Evolutionary conservation across 2,888 invertebrate species (phyloP).

Genomic region (Ennomos quercinarius): DNA sequence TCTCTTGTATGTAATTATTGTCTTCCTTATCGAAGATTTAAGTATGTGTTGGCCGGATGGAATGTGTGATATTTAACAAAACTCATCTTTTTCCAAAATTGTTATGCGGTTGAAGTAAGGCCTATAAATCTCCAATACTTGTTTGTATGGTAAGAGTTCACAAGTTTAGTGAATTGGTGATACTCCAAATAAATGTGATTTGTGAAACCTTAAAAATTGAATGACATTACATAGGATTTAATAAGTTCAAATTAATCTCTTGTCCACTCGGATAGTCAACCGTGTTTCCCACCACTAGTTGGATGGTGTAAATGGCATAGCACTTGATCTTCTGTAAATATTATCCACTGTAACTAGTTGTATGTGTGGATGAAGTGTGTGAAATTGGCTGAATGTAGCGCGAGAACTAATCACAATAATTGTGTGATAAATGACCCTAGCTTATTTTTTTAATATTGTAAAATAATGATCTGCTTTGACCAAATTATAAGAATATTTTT

Average conservation of each 20-base stretch:
- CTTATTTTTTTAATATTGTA: conserved; percentile 23
- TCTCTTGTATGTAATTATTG: too few species aligned
- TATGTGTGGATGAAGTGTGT: conserved; percentile 13
- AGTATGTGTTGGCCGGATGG: too few species aligned
- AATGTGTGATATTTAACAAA: too few species aligned
- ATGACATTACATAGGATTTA: too few species aligned
- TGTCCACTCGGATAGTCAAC: not conserved
- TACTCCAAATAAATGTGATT: too few species aligned
- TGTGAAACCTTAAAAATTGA: too few species aligned
- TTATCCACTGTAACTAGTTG: conserved; percentile 6
- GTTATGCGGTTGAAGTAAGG: not conserved
- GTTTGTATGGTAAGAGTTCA: not conserved
- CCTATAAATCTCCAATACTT: not conserved
- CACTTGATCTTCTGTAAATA: conserved; percentile 28
- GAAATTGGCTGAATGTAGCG: conserved; percentile 5
- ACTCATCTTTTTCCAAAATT: too few species aligned
- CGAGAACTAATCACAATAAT: conserved; percentile 4
- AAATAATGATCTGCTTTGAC: conserved; percentile 27
- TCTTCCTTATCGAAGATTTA: too few species aligned
- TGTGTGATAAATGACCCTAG: conserved; percentile 19
- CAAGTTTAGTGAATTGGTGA: too few species aligned
- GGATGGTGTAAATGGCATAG: conserved; percentile 20
- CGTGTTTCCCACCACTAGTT: conserved; percentile 12
- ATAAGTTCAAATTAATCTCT: too few species aligned
- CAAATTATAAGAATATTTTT: conserved; percentile 34